Percentiles rank a stretch among this genome's conserved stretches.
phyloP scores from a whole-genome alignment of 1,140 invertebrate genomes.

The Bombus confusus region DNA sequence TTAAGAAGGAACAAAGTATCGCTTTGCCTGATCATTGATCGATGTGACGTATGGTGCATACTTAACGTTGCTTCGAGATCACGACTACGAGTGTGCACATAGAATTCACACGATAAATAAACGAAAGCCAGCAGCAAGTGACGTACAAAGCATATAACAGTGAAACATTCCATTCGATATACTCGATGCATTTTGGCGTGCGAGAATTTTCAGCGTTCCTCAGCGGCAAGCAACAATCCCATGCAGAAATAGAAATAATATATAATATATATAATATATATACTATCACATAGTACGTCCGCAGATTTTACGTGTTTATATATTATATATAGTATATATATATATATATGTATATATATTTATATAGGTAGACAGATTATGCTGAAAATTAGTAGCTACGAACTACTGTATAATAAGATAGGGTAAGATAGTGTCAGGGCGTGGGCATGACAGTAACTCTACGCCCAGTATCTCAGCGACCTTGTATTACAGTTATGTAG shows the following conservation, averaged over 20 bases:
- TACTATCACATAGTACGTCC: not conserved
- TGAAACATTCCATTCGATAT: not conserved
- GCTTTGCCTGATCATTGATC: constrained; percentile 36
- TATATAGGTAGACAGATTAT: constrained; percentile 9
- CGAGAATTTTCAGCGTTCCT: not conserved
- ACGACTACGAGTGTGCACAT: not conserved
- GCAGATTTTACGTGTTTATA: not conserved
- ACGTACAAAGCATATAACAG: not conserved
- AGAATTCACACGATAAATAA: not conserved
- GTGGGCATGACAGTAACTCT: constrained; percentile 80
- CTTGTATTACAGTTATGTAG: constrained; percentile 69
- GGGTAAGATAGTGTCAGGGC: constrained; percentile 76
- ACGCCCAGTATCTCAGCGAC: constrained; percentile 82
- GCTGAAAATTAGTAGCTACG: constrained; percentile 51
- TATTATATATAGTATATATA: not conserved
- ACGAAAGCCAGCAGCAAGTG: not conserved
- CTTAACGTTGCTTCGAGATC: not conserved
- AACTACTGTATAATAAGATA: constrained; percentile 56
- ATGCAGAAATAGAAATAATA: constrained; percentile 29
- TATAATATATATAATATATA: not conserved
- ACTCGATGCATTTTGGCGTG: not conserved
- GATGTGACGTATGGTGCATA: constrained; percentile 35
- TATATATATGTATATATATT: not conserved
- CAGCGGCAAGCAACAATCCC: not conserved
- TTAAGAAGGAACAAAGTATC: not conserved